phyloP scores from a whole-genome alignment of 2,113 vertebrate species.

The Pseudorhombus dupliciocellatus region DNA sequence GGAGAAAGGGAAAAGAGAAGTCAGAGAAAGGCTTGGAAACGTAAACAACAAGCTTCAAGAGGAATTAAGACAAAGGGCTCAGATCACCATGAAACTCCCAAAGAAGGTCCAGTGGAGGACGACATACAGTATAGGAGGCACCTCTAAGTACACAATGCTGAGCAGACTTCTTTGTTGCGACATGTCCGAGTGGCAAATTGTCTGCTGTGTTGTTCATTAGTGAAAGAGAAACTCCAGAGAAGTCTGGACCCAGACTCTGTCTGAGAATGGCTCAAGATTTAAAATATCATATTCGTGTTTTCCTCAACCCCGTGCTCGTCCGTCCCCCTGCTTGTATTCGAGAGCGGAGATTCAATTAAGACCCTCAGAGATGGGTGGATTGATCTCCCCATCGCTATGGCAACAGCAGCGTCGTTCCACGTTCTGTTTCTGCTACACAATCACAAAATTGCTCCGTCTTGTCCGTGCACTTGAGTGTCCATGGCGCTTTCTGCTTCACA shows the following conservation, averaged over 20 bases:
- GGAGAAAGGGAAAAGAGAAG: no score
- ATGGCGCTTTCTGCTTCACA: background rate
- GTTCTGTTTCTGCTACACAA: constrained; percentile 38
- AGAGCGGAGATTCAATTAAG: constrained; percentile 59
- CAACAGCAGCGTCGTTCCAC: constrained; percentile 42
- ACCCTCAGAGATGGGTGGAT: constrained; percentile 23
- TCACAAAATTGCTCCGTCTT: constrained; percentile 27
- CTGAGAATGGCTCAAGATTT: background rate
- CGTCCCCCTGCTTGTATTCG: constrained; percentile 23
- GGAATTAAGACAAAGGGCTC: no score
- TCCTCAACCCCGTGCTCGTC: constrained; percentile 9
- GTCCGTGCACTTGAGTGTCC: constrained; percentile 41
- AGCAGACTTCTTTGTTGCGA: no score
- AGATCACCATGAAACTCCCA: no score
- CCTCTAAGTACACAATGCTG: no score
- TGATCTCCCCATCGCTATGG: constrained; percentile 56
- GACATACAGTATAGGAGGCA: no score
- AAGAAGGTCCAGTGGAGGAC: no score
- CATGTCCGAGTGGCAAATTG: background rate
- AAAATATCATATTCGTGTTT: background rate
- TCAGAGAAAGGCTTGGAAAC: no score
- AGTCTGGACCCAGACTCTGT: background rate
- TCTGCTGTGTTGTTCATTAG: background rate
- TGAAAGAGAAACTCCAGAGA: background rate
- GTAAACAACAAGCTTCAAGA: no score